Base-by-base conservation (phyloP, 2,113 vertebrate genomes). In the Prunella fulvescens region DNA sequence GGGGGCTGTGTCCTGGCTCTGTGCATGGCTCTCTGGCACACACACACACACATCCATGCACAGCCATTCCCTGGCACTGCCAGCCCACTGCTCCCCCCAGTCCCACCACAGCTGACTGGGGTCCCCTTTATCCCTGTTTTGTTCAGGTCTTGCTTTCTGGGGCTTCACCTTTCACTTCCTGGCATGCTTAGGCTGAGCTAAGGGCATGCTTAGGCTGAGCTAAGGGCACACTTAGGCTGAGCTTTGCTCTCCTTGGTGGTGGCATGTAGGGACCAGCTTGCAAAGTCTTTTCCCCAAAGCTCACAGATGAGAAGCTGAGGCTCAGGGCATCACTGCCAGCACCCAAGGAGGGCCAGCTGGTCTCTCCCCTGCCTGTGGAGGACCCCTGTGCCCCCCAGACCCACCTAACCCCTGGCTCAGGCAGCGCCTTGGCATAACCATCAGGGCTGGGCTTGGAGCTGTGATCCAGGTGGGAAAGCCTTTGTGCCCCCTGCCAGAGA, bases 331-430 rank as follows among this genome's bases (percentile, higher is more conserved):
- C 18, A 6, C 7, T 12, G 10, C 37, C 15, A 33, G 44, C 22
- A 19, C 1, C 0, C 3, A 3, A 0, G 61, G 56, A 35, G 60
- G 60, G 6, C 22, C 1, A 1, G 16, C 22, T 19, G 22, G n/a
- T 51, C 24, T 65, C 33, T 79, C 23, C 22, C 15, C 14, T 47
- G 57, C 50, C 39, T 20, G 11, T 9, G 24, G 37, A 57, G 9
- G 25, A 10, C 2, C 6, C 9, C 18, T 12, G 6, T 9, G 12
- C 39, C 48, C 37, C 45, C 31, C 28, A 37, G 14, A 10, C 60
- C 50, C 25, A 12, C 18, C 67, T 0, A 14, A 26, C 18, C 58
- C 62, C 73, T 42, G 11, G 44, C 48, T 56, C 81, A 37, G 37
- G 19, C 61, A 50, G 23, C 0, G 0, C 14, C 24, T 67, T 12